Evolutionary conservation across 2,797 vertebrate genomes (phyloP).

Genomic region (Melanotaenia nigrans): DNA sequence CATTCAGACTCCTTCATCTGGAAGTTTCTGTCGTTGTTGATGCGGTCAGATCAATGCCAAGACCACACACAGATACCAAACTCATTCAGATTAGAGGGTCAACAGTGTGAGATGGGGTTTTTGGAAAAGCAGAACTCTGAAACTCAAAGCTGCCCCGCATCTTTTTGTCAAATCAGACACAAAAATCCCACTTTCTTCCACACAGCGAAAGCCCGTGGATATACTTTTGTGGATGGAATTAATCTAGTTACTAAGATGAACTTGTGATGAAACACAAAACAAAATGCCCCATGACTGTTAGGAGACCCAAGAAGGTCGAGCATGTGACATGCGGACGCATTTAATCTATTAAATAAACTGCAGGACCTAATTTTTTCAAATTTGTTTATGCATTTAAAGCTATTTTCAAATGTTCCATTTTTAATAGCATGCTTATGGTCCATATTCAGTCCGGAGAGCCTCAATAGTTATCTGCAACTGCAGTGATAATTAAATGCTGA

Average conservation of each 20-base stretch:
- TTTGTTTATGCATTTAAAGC: background rate
- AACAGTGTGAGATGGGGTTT: background rate
- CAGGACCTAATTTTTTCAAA: background rate
- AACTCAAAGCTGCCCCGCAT: background rate
- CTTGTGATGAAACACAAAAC: background rate
- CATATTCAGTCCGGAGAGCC: background rate
- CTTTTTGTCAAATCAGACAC: background rate
- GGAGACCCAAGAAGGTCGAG: background rate
- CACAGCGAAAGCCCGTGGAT: too few relatives aligned
- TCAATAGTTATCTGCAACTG: too few relatives aligned
- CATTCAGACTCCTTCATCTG: conserved; percentile 8
- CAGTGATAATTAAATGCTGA: too few relatives aligned
- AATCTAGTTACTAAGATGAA: background rate
- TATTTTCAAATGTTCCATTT: background rate
- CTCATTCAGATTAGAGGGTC: conserved; percentile 1
- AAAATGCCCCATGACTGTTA: background rate
- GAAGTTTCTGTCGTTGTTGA: conserved; percentile 11
- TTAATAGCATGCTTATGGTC: background rate
- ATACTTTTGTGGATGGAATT: too few relatives aligned
- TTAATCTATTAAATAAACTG: background rate
- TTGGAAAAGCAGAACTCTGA: background rate
- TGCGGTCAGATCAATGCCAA: conserved; percentile 11
- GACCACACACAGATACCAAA: background rate
- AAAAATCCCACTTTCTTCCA: background rate
- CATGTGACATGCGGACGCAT: background rate